Base-by-base conservation (phyloP, 2,888 invertebrate species). In the Sarcophaga caerulescens region DNA sequence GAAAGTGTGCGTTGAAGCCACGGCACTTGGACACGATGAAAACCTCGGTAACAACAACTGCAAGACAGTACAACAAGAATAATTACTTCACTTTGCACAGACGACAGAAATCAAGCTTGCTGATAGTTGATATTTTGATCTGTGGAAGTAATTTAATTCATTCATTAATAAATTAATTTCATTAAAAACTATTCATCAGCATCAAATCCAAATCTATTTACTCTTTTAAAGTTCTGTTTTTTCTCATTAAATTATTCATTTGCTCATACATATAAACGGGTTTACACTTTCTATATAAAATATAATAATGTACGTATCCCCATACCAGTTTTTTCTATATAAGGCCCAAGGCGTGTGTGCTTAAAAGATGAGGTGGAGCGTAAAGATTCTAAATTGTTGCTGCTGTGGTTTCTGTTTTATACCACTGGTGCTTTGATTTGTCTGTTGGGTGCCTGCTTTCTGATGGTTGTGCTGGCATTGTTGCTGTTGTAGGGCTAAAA, bases 331-430 rank as follows among this genome's bases (percentile, higher is more conserved):
- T 4, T 14, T 12, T 14, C 4, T 52, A 52, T 52, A 17, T 52
- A 14, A 52, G 17, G 52, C 12, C 52, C 52, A 12, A 12, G 17
- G 23, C 21, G 60, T 68, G 60, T 66, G 45, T 68, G 11, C 62
- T 74, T 75, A 71, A 17, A 71, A 75, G 65, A 84, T 84, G 78
- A 86, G 84, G 84, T 84, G 86, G 86, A 86, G 86, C 86, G 86
- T 86, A 86, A 86, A 86, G 86, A 86, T 86, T 86, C 74, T 62
- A 19, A 80, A 84, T 75, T 71, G 75, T 70, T 70, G 77, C 83
- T 83, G 84, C 84, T 86, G 84, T 84, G 75, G 70, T 80, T 68
- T 65, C 17, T 17, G 47, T 69, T 69, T 69, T 12, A n/a, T 35
- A 65, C 60, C 63, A 63, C 21, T n/a, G 63, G 57, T 82, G 75